A percentile compares a stretch with the other conserved stretches of the same genome.
Evolutionary conservation across 1,140 invertebrate species (phyloP).

Genomic region (Pachypeltis micranthus): DNA sequence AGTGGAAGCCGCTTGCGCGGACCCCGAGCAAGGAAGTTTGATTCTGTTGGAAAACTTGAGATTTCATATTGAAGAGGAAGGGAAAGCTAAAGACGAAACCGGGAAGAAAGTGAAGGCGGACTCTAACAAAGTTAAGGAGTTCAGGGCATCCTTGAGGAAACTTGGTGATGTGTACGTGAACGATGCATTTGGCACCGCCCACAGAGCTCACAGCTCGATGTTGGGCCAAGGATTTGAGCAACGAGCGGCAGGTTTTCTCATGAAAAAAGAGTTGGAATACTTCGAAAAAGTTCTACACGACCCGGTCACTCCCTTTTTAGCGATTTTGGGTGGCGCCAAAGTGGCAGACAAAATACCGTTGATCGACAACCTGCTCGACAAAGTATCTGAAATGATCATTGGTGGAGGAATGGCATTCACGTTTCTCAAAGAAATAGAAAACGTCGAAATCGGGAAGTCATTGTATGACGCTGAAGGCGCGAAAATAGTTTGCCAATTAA

Average conservation of each 20-base stretch:
- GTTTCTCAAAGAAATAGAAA: conserved; percentile 86
- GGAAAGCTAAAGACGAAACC: conserved; percentile 80
- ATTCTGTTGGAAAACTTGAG: conserved; percentile 94
- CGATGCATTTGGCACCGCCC: conserved; percentile 99
- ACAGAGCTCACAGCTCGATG: conserved; percentile 93
- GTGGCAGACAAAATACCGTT: conserved; percentile 99
- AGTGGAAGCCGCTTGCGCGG: conserved; percentile 79
- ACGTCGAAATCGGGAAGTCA: conserved; percentile 89
- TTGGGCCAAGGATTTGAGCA: conserved; percentile 77
- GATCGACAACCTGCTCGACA: conserved; percentile 95
- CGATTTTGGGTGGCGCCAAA: conserved; percentile 97
- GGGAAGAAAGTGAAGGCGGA: conserved; percentile 83
- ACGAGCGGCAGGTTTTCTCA: conserved; percentile 85
- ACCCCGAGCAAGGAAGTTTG: conserved; percentile 74
- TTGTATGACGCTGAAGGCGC: conserved; percentile 90
- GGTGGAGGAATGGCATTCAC: conserved; percentile 99
- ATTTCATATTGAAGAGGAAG: conserved; percentile 96
- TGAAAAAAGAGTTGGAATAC: conserved; percentile 96
- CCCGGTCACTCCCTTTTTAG: conserved; percentile 88
- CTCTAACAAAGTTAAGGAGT: conserved; percentile 65
- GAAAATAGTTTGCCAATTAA: conserved; percentile 81
- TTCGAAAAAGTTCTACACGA: conserved; percentile 96
- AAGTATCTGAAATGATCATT: conserved; percentile 99
- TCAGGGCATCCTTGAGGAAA: conserved; percentile 82
- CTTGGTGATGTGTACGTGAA: conserved; percentile 97